Conservation (phyloP, 1,140 invertebrate genomes). For the Samia ricini region DNA sequence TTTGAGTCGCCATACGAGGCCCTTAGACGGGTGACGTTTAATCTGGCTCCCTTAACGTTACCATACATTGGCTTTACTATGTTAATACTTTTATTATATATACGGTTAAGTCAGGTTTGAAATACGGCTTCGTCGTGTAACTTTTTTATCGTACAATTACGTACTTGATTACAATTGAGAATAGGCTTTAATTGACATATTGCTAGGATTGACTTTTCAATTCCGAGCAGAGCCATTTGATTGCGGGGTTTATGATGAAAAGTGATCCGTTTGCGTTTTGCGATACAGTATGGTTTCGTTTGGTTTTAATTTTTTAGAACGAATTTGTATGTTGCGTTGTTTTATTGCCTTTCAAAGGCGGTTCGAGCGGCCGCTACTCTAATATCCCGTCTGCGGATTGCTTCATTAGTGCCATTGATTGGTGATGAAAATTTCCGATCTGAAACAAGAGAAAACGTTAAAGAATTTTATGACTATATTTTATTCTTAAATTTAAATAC, state of each 20-base stretch:
- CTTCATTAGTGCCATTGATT: slow-evolving; percentile 69
- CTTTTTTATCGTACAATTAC: slow-evolving; percentile 48
- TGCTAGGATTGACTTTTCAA: slow-evolving; percentile 53
- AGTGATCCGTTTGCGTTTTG: slow-evolving; percentile 34
- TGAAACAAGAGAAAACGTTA: slow-evolving; percentile 57
- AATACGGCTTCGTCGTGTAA: slow-evolving; percentile 56
- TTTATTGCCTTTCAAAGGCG: slow-evolving; percentile 58
- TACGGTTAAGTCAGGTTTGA: slow-evolving; percentile 55
- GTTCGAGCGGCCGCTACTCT: slow-evolving; percentile 58
- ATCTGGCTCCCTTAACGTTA: slow-evolving; percentile 49
- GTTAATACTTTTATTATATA: slow-evolving; percentile 4
- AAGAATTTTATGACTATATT: not conserved
- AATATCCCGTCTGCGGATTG: slow-evolving; percentile 71
- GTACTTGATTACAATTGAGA: slow-evolving; percentile 54
- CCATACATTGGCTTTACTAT: slow-evolving; percentile 67
- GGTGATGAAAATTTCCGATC: slow-evolving; percentile 56
- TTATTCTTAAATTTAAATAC: too few relatives aligned
- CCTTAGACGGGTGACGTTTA: slow-evolving; percentile 59
- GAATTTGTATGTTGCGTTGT: slow-evolving; percentile 41
- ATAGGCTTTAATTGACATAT: slow-evolving; percentile 68
- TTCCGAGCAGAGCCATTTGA: slow-evolving; percentile 66
- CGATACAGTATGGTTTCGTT: slow-evolving; percentile 50
- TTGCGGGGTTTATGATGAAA: slow-evolving; percentile 30
- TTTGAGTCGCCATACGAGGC: slow-evolving; percentile 74
- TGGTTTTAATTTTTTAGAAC: slow-evolving; percentile 29